These are phyloP conservation scores for Drosophila neoperkinsi DNA, from an alignment of 2,888 invertebrate genomes.

Conservation along the genomic window DNA sequence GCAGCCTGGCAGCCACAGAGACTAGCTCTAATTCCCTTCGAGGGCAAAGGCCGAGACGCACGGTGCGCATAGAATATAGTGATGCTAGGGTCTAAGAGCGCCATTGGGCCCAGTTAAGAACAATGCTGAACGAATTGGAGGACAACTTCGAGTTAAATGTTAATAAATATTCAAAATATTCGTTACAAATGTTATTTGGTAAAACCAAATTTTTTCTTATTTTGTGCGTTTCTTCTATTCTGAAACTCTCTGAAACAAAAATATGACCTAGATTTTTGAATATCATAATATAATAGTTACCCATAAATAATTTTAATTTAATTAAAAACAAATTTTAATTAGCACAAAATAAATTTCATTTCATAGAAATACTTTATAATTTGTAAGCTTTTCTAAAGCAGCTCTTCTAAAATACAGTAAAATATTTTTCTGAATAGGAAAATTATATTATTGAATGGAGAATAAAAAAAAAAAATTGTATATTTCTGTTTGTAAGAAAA, in stretches of 20 bases:
- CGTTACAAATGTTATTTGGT: conserved; percentile 30
- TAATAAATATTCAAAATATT: not conserved
- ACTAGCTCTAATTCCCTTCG: conserved; percentile 30
- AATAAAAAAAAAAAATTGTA: not conserved
- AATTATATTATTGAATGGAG: not conserved
- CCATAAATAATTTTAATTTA: not conserved
- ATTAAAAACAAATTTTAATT: not conserved
- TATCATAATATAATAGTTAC: not conserved
- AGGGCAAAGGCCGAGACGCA: conserved; percentile 65
- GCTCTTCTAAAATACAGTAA: not conserved
- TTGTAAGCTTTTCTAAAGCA: not conserved
- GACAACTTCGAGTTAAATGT: conserved; percentile 8
- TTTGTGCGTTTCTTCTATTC: not conserved
- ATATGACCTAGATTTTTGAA: not conserved
- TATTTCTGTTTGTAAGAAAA: not conserved
- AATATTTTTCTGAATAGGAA: not conserved
- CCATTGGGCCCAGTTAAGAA: not conserved
- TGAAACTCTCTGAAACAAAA: not conserved
- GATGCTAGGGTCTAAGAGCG: conserved; percentile 60
- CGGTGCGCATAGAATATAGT: conserved; percentile 74
- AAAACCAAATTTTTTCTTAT: conserved; percentile 41
- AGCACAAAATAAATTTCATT: not conserved
- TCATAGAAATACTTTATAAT: not conserved
- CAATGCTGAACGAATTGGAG: not conserved
- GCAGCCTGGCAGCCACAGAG: conserved; percentile 55